Evolutionary conservation across 2,797 vertebrate species (phyloP).

Genomic region (Labeo calbasu): DNA sequence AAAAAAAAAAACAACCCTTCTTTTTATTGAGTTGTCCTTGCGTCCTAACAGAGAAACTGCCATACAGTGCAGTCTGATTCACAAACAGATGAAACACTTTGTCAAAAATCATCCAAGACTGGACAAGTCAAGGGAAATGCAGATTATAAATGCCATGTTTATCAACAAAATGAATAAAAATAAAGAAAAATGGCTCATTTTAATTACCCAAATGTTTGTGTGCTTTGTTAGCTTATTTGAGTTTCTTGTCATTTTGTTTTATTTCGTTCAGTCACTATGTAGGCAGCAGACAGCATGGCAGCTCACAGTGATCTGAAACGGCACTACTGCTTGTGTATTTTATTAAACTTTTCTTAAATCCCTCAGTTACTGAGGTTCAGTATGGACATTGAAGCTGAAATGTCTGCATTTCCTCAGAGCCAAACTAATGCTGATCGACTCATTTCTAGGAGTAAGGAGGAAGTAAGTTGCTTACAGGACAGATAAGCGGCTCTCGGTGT

Average conservation of each 20-base stretch:
- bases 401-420: background rate
- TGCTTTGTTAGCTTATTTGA: background rate
- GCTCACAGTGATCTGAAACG: background rate
- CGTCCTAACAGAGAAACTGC: background rate
- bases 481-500: constrained; percentile 28
- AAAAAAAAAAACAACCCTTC: too few relatives aligned
- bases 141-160: background rate
- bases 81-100: background rate
- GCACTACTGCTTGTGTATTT: background rate
- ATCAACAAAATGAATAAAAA: background rate
- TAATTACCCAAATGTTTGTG: background rate
- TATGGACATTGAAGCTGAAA: constrained; percentile 29
- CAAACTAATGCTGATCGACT: constrained; percentile 14
- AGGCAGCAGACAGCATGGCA: background rate
- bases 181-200: background rate
- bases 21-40: background rate
- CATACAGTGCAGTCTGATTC: background rate
- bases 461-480: constrained; percentile 7
- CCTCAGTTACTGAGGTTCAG: background rate
- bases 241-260: background rate
- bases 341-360: background rate
- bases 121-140: background rate
- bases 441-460: background rate
- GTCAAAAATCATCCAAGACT: background rate
- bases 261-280: background rate